Conservation (phyloP, 2,797 vertebrate species). For the Limnodromus scolopaceus region DNA sequence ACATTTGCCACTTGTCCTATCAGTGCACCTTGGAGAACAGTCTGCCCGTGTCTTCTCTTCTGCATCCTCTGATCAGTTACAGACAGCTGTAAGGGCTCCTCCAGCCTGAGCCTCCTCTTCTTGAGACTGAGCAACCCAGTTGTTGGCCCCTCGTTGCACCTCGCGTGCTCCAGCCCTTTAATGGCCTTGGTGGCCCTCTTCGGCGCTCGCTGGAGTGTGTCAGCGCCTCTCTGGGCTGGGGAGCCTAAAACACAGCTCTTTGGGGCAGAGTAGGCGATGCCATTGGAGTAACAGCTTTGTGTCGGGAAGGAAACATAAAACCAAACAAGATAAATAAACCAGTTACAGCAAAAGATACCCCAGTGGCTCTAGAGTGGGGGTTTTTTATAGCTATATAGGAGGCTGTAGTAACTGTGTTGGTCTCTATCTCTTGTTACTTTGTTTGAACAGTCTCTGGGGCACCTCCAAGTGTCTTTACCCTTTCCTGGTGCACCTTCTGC, state of each 20-base stretch:
- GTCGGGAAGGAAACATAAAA: neutral
- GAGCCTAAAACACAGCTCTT: neutral
- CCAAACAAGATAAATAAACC: neutral
- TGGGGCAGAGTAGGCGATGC: neutral
- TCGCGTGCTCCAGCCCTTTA: neutral
- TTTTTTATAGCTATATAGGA: neutral
- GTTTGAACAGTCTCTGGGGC: neutral
- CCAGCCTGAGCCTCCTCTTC: fast-evolving
- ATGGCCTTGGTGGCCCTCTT: neutral
- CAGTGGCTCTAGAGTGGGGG: neutral
- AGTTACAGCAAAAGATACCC: neutral
- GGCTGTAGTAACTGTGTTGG: neutral
- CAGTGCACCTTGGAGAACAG: neutral
- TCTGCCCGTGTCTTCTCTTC: neutral
- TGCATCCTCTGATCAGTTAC: neutral
- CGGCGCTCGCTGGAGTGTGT: neutral
- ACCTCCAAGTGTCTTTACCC: neutral
- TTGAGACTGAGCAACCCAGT: neutral
- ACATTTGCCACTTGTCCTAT: fast-evolving
- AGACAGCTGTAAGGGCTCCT: neutral
- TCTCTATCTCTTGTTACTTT: neutral
- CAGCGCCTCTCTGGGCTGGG: neutral
- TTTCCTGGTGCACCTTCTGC: neutral
- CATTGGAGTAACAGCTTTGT: neutral
- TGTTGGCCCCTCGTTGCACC: fast-evolving